phyloP scores from a whole-genome alignment of 2,113 vertebrate species.

The Sylvilagus bachmani region DNA sequence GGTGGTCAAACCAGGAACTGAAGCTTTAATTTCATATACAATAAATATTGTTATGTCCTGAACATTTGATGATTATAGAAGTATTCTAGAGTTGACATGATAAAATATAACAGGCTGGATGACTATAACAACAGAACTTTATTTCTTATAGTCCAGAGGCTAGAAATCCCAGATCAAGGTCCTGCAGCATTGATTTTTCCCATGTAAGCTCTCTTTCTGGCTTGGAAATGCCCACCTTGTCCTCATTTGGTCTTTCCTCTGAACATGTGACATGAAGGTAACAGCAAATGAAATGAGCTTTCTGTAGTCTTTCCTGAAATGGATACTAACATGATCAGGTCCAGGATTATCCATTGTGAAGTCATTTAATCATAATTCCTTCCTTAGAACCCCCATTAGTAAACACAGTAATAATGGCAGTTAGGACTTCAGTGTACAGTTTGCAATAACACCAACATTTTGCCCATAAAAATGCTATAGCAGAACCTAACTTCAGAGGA shows the following conservation, averaged over 20 bases:
- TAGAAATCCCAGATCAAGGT: neutral
- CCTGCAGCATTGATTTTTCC: neutral
- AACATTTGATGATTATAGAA: neutral
- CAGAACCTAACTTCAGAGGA: neutral
- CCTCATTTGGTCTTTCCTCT: neutral
- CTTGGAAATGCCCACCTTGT: neutral
- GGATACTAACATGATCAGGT: neutral
- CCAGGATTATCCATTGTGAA: neutral
- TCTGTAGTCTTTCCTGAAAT: neutral
- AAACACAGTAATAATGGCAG: neutral
- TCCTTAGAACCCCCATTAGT: neutral
- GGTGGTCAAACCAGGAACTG: neutral
- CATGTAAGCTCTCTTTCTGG: neutral
- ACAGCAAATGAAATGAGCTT: too few relatives aligned
- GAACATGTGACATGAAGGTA: rapidly evolving
- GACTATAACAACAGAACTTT: neutral
- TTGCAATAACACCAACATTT: neutral
- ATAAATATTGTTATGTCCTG: neutral
- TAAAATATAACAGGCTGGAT: too few relatives aligned
- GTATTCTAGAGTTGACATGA: neutral
- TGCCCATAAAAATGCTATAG: too few relatives aligned
- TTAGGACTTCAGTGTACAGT: neutral
- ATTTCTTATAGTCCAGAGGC: neutral
- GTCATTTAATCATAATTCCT: neutral
- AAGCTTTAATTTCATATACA: neutral